A percentile compares a stretch with the other conserved stretches of the same genome.
phyloP scores from a whole-genome alignment of 2,888 invertebrate species.

The Idaea biselata region DNA sequence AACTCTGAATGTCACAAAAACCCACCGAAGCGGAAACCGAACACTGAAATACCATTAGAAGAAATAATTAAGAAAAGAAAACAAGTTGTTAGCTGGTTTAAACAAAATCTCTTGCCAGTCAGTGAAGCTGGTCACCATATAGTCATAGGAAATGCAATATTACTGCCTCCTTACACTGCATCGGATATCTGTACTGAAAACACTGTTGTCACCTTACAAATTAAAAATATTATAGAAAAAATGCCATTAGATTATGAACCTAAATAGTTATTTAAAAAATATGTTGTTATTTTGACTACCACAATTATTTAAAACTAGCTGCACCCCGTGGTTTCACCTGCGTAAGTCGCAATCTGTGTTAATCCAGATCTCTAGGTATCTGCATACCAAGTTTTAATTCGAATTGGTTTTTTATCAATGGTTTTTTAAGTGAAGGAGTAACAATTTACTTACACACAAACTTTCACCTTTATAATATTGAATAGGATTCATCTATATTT shows the following conservation, averaged over 20 bases:
- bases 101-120: conserved; percentile 55
- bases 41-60: conserved; percentile 20
- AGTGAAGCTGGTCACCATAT: conserved; percentile 54
- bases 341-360: too few species aligned
- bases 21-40: conserved; percentile 35
- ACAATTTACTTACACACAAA: too few species aligned
- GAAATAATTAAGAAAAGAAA: conserved; percentile 42
- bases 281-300: too few species aligned
- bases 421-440: too few species aligned
- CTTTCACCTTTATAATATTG: too few species aligned
- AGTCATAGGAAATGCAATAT: conserved; percentile 51
- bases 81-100: conserved; percentile 58
- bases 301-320: too few species aligned
- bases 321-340: too few species aligned
- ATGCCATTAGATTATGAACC: conserved; percentile 56
- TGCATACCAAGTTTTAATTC: too few species aligned
- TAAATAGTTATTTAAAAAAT: conserved; percentile 15
- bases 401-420: too few species aligned
- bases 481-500: too few species aligned
- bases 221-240: conserved; percentile 54
- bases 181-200: conserved; percentile 62
- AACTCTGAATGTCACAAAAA: conserved; percentile 22
- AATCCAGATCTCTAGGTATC: too few species aligned
- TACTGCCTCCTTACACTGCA: conserved; percentile 58
- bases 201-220: conserved; percentile 56